Base-by-base conservation (phyloP, 2,797 vertebrate species). In the Peromyscus melanophrys region DNA sequence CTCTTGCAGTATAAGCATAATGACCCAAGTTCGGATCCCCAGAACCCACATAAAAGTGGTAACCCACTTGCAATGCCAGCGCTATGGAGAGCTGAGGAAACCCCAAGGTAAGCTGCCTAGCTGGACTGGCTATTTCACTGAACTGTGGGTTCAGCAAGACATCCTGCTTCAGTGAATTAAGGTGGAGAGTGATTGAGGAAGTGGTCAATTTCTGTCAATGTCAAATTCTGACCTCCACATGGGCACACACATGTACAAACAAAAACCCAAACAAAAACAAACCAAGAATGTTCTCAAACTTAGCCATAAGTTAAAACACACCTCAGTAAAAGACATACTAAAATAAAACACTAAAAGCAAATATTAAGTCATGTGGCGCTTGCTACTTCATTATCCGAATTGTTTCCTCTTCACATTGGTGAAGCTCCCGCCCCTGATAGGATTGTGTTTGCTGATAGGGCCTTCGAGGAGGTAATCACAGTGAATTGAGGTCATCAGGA, bases 391-490 rank as follows among this genome's bases (percentile, higher is more conserved):
- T 37, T 65, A 34, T 77, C 46, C 77, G 57, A 52, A 83, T 3
- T 77, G 23, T 49, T 46, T 59, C 5, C 13, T 4, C 13, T 31
- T 76, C 31, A 77, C 52, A 75, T 90, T 93, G 27, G 4, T n/a
- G 34, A 73, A 75, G 11, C 9, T 57, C 21, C 11, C 73, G 10
- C 23, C 37, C 52, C 46, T 46, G 52, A 1, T 2, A 34, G 77
- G 40, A 57, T 6, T 73, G 1, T 73, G 25, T 63, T 95, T 90
- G 67, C 67, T 85, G 27, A 90, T 23, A 69, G 61, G 40, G n/a
- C 77, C 81, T 90, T 69, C 49, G 69, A 88, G 65, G 94, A 96
- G 57, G 13, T 87, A 23, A 90, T 89, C 43, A 61, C 40, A 13
- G n/a, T 82, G 90, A 82, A 91, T 59, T 55, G 94, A 88, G n/a